These are phyloP conservation scores for Octodon degus DNA, from an alignment of 2,113 vertebrate species.

Conservation along the genomic window DNA sequence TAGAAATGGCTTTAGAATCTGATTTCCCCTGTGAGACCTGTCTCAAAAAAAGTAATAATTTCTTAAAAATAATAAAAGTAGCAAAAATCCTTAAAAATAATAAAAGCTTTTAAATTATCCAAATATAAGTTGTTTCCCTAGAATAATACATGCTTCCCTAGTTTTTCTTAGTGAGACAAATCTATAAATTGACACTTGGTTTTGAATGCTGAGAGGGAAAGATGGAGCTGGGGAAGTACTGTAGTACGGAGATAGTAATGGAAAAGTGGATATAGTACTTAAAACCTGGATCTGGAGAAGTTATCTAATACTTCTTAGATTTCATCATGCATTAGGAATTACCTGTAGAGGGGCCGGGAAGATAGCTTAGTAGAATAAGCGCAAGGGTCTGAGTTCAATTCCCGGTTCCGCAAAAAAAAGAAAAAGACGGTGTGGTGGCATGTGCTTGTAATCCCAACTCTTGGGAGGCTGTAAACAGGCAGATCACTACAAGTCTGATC, in stretches of 20 bases:
- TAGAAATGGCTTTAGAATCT: neutral
- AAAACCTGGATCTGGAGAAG: constrained; percentile 14
- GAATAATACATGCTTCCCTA: constrained; percentile 24
- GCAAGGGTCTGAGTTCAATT: too few relatives aligned
- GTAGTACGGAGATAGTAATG: neutral
- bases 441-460: too few relatives aligned
- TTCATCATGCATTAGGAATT: constrained; percentile 18
- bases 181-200: constrained; percentile 63
- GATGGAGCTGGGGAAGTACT: neutral
- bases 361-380: too few relatives aligned
- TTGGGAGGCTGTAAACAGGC: too few relatives aligned
- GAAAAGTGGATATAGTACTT: constrained; percentile 14
- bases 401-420: too few relatives aligned
- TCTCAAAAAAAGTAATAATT: neutral
- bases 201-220: neutral
- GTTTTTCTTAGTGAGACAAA: constrained; percentile 44
- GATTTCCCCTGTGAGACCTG: neutral
- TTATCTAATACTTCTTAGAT: constrained; percentile 9
- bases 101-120: neutral
- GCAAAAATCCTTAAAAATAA: too few relatives aligned
- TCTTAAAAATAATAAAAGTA: neutral
- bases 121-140: constrained; percentile 43
- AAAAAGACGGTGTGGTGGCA: too few relatives aligned
- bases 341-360: too few relatives aligned
- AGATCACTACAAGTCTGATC: too few relatives aligned